A percentile compares a stretch with the other conserved stretches of the same genome.
phyloP scores from a whole-genome alignment of 2,888 invertebrate species.

The Amphiduros pacificus region DNA sequence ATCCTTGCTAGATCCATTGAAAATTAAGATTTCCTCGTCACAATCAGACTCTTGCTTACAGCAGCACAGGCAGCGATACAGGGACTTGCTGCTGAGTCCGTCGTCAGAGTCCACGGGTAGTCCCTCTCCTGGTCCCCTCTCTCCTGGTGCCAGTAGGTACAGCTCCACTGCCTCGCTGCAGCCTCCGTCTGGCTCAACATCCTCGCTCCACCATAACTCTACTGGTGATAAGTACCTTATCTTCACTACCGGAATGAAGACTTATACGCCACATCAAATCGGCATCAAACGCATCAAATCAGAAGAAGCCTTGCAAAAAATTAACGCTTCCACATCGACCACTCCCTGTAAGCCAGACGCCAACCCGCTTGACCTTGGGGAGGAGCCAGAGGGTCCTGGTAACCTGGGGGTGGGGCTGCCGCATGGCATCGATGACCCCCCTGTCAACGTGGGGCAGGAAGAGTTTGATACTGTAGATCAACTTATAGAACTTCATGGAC shows the following conservation, averaged over 20 bases:
- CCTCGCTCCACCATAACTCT: no score
- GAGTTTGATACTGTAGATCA: conserved; percentile 73
- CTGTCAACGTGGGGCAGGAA: background rate
- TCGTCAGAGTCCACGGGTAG: no score
- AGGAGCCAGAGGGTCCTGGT: background rate
- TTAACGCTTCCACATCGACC: background rate
- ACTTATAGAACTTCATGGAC: conserved; percentile 80
- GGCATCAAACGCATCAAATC: conserved; percentile 70
- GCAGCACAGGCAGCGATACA: no score
- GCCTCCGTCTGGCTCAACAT: no score
- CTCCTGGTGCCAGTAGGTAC: no score
- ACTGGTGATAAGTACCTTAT: conserved; percentile 70
- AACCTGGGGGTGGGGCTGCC: no score
- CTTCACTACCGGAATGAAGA: conserved; percentile 80
- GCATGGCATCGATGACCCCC: background rate
- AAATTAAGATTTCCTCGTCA: no score
- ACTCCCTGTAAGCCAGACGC: background rate
- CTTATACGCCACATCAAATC: conserved; percentile 83
- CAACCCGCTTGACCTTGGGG: background rate
- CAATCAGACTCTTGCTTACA: no score
- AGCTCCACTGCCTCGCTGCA: no score
- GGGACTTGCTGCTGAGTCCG: no score
- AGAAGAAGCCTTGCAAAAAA: conserved; percentile 55
- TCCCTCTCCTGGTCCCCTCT: no score
- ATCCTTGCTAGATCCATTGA: no score